Evolutionary conservation across 2,888 invertebrate genomes (phyloP), one percentile per base, ranked within the genome.

Genomic region (Spisula solida): DNA sequence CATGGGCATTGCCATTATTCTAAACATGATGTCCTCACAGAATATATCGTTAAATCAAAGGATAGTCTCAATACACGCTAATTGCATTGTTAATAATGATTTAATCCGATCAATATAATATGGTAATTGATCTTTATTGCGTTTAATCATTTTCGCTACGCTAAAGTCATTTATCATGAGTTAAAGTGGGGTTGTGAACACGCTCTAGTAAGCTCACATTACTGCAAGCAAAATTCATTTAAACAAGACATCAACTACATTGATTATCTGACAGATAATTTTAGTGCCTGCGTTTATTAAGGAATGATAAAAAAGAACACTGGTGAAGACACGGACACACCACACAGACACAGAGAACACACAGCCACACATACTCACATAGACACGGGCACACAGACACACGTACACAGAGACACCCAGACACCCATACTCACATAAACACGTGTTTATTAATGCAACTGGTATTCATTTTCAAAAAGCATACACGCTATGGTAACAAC

Each of bases 31-130:
- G 25, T n/a, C 10, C 60, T n/a, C n/a, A 10, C 25, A 66, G 6
- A 66, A 66, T 66, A 66, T 66, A 25, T 66, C 20, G n/a, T 66
- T 66, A 51, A 10, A 66, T 25, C 25, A 31, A 31, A 75, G 31
- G 16, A 75, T 75, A 14, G 14, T 12, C n/a, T 18, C 34, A 75
- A 75, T 75, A 31, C 29, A 18, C 1, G 31, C 75, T 75, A 75
- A 75, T 75, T 75, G 75, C 75, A 75, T 75, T 75, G 75, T 75
- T 75, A 75, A 75, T 75, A 75, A 75, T 75, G 75, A 75, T 75
- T 66, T 75, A 75, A 75, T 75, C 34, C n/a, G 34, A 75, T 75
- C 75, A 31, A 75, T 75, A 31, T 14, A n/a, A 5, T 18, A 16
- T 31, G 2, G 34, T 75, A 75, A 75, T 34, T 75, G 75, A 75